Conservation (phyloP, 2,113 vertebrate genomes). For the Rhombomys opimus region DNA sequence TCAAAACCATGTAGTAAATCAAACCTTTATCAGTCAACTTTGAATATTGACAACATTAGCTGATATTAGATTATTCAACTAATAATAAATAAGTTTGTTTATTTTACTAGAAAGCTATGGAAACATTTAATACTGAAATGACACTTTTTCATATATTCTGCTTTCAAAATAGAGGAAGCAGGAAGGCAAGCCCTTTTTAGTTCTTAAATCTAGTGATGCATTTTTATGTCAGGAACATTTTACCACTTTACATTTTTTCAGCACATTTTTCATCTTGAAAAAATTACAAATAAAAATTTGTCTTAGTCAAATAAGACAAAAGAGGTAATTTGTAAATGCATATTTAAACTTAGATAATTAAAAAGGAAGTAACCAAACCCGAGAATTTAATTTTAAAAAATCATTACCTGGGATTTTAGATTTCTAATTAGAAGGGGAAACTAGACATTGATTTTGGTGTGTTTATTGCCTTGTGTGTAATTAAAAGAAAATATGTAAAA, state of each 20-base stretch:
- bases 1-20: conserved; percentile 46
- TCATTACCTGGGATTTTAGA: conserved; percentile 22
- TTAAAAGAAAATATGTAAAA: conserved; percentile 28
- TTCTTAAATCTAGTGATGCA: not conserved
- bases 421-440: conserved; percentile 33
- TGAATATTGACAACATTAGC: conserved; percentile 26
- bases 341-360: conserved; percentile 50
- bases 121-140: conserved; percentile 43
- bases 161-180: not conserved
- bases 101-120: conserved; percentile 23
- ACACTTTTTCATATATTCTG: not conserved
- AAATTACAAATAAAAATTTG: conserved; percentile 50
- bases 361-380: conserved; percentile 27
- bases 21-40: conserved; percentile 2
- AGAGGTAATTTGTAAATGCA: conserved; percentile 15
- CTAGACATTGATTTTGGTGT: conserved; percentile 20
- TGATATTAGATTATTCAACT: not conserved
- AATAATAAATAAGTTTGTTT: conserved; percentile 32
- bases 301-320: conserved; percentile 6
- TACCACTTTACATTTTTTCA: not conserved
- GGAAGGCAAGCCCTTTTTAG: not conserved
- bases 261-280: not conserved
- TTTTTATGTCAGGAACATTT: not conserved
- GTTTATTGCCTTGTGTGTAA: conserved; percentile 34
- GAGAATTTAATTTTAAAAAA: conserved; percentile 54